Conservation (phyloP, 2,113 vertebrate genomes). For the Mus spicilegus region DNA sequence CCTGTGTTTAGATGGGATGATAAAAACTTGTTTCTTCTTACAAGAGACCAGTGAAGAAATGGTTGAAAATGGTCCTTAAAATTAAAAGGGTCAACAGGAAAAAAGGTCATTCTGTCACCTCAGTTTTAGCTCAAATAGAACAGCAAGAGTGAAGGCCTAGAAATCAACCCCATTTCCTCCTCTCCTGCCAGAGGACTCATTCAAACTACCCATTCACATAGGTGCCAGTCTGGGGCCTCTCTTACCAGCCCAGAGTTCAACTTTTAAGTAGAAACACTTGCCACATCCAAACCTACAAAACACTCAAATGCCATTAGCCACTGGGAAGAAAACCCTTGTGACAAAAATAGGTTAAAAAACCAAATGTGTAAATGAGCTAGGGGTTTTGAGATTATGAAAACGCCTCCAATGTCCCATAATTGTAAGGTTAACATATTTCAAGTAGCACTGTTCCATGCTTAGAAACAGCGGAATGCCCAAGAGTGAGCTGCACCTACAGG, state of each 20-base stretch:
- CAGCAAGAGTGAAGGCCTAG: not conserved
- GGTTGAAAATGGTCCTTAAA: constrained; percentile 26
- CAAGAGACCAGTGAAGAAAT: constrained; percentile 62
- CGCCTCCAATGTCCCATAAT: not conserved
- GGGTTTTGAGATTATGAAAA: constrained; percentile 54
- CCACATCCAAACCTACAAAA: constrained; percentile 24
- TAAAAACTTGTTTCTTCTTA: constrained; percentile 53
- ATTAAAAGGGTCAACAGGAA: constrained; percentile 41
- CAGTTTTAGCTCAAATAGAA: constrained; percentile 46
- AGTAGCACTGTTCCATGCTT: constrained; percentile 20
- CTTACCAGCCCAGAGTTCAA: not conserved
- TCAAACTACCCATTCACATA: not conserved
- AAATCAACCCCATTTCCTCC: not conserved
- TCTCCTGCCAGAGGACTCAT: constrained; percentile 7
- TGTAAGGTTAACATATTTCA: constrained; percentile 49
- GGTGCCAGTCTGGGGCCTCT: not conserved
- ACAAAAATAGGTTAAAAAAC: not conserved
- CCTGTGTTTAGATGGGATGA: not conserved
- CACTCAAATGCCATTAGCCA: constrained; percentile 47
- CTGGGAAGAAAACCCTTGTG: constrained; percentile 31
- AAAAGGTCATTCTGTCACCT: constrained; percentile 44
- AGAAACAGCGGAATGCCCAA: constrained; percentile 10
- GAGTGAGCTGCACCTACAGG: constrained; percentile 1
- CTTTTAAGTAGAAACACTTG: constrained; percentile 40
- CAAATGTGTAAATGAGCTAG: constrained; percentile 55